phyloP scores from a whole-genome alignment of 2,113 vertebrate species.

The Nesogale talazaci region DNA sequence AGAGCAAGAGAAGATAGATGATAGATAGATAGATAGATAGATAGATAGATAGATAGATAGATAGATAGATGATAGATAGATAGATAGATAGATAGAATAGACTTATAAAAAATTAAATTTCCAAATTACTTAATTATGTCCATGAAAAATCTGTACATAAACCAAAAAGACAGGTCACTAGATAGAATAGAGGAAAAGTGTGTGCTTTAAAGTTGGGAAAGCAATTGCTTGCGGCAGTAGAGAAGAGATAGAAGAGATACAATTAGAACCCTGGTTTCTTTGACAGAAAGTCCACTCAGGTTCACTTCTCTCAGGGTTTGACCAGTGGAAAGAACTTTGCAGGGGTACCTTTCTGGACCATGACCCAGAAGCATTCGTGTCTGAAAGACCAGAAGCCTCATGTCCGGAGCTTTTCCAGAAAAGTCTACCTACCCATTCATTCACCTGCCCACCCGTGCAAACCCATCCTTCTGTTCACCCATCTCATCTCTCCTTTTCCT shows the following conservation, averaged over 20 bases:
- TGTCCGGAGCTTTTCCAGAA: neutral
- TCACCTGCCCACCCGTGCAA: neutral
- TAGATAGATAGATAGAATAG: neutral
- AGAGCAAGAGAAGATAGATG: neutral
- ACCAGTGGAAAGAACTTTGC: neutral
- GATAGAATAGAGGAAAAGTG: too few species aligned
- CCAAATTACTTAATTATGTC: too few species aligned
- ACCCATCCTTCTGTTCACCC: neutral
- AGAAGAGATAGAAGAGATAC: neutral
- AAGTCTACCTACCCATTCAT: neutral
- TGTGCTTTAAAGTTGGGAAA: too few species aligned
- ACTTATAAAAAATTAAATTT: too few species aligned
- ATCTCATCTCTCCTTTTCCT: neutral
- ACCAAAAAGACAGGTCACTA: too few species aligned
- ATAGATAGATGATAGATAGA: neutral
- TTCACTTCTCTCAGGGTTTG: neutral
- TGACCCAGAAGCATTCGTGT: neutral
- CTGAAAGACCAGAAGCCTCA: neutral
- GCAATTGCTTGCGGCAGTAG: neutral
- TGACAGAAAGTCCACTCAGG: neutral
- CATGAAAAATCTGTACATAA: too few species aligned
- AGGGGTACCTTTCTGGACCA: neutral
- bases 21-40: neutral
- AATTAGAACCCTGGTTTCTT: constrained; percentile 8
- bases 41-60: neutral